phyloP scores from a whole-genome alignment of 2,113 vertebrate species.

The Barbus barbus region DNA sequence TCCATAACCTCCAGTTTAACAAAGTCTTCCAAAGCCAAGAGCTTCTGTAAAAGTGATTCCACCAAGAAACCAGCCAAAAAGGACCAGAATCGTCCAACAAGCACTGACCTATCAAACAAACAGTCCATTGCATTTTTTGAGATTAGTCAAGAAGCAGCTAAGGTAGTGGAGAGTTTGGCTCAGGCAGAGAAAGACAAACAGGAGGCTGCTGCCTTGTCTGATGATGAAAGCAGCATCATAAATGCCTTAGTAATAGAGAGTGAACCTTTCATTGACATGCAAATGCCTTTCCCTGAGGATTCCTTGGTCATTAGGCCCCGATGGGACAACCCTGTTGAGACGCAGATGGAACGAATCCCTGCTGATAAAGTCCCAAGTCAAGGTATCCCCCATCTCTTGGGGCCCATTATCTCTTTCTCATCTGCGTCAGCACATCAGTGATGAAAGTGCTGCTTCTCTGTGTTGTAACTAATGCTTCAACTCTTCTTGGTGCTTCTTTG shows the following conservation, averaged over 20 bases:
- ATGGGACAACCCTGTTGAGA: constrained; percentile 98
- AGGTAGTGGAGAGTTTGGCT: constrained; percentile 89
- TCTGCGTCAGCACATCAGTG: constrained; percentile 84
- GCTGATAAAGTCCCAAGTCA: constrained; percentile 92
- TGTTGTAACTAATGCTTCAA: constrained; percentile 78
- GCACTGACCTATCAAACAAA: constrained; percentile 81
- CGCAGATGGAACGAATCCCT: constrained; percentile 98
- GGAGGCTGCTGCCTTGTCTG: constrained; percentile 75
- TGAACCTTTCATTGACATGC: constrained; percentile 84
- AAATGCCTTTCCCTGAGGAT: constrained; percentile 89
- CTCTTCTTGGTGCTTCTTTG: constrained; percentile 75
- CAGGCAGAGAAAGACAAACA: constrained; percentile 89
- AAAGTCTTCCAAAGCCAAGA: constrained; percentile 81
- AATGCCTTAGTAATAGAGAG: constrained; percentile 92
- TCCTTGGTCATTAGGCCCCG: constrained; percentile 95
- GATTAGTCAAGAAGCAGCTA: constrained; percentile 94
- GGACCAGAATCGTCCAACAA: constrained; percentile 77
- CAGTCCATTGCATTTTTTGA: constrained; percentile 92
- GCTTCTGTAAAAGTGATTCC: constrained; percentile 83
- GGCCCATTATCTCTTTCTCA: constrained; percentile 83
- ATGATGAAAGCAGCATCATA: constrained; percentile 93
- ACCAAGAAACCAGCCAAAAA: constrained; percentile 73
- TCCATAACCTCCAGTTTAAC: constrained; percentile 77
- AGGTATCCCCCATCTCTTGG: constrained; percentile 94
- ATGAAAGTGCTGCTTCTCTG: constrained; percentile 76